A percentile compares a stretch with the other conserved stretches of the same genome.
Conservation (phyloP, 2,797 vertebrate genomes). For the Diplodus puntazzo region DNA sequence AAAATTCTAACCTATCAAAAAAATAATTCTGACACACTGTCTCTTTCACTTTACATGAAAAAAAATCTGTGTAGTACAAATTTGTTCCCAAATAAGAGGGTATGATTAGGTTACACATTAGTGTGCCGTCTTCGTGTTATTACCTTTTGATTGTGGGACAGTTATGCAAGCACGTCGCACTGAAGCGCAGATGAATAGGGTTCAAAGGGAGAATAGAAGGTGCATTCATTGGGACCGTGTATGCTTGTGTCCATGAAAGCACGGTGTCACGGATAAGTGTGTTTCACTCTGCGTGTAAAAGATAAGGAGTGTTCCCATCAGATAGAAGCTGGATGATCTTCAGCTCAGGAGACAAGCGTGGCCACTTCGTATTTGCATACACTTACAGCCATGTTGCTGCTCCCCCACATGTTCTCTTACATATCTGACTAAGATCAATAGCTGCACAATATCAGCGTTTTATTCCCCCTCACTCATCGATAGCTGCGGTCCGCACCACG, state of each 20-base stretch:
- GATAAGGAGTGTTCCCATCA: constrained; percentile 58
- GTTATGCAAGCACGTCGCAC: constrained; percentile 42
- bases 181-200: constrained; percentile 20
- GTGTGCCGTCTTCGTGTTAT: not conserved
- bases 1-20: not conserved
- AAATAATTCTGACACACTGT: not conserved
- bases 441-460: constrained; percentile 50
- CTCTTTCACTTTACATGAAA: not conserved
- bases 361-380: constrained; percentile 47
- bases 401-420: constrained; percentile 31
- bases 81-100: constrained; percentile 4
- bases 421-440: constrained; percentile 56
- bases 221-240: constrained; percentile 4
- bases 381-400: constrained; percentile 16
- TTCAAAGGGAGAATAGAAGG: constrained; percentile 15
- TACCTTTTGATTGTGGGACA: constrained; percentile 3
- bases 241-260: constrained; percentile 12
- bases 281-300: constrained; percentile 28
- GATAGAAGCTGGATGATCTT: constrained; percentile 29
- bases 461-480: constrained; percentile 33
- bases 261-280: constrained; percentile 22
- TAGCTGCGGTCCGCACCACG: not conserved
- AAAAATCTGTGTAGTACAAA: no score
- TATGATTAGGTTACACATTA: constrained; percentile 1
- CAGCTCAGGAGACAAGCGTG: constrained; percentile 20